Evolutionary conservation across 2,113 vertebrate genomes (phyloP).

Genomic region (Sprattus sprattus): DNA sequence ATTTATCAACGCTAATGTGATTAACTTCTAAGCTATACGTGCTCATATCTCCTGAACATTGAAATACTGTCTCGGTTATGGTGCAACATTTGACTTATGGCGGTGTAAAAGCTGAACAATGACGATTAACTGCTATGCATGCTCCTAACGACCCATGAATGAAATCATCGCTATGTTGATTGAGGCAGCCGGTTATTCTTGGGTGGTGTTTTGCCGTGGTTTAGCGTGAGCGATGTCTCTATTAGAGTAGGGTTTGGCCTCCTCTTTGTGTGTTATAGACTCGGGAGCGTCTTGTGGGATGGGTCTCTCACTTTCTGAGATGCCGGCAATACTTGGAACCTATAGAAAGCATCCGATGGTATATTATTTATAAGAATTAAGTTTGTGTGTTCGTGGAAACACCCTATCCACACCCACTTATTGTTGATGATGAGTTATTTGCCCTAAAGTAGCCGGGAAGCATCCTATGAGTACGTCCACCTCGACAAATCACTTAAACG

Average conservation of each 20-base stretch:
- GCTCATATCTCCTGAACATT: neutral
- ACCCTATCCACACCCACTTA: neutral
- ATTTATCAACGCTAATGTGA: neutral
- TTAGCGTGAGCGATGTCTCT: constrained; percentile 21
- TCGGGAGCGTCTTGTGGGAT: constrained; percentile 38
- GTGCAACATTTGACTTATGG: neutral
- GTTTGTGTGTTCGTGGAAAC: neutral
- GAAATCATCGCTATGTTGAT: neutral
- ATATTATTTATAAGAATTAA: neutral
- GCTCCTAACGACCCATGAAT: neutral
- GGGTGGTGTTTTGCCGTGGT: neutral
- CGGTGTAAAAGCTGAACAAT: neutral
- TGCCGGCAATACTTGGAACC: neutral
- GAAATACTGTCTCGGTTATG: neutral
- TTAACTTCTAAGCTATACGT: neutral
- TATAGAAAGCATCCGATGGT: neutral
- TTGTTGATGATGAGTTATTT: neutral
- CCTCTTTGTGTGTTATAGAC: constrained; percentile 45
- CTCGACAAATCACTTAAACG: neutral
- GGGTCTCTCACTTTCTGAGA: neutral
- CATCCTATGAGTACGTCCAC: neutral
- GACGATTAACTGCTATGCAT: neutral
- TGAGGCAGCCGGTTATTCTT: neutral
- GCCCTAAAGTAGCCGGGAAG: neutral
- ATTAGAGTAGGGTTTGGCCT: constrained; percentile 43